Base-by-base conservation (phyloP, 2,113 vertebrate genomes). In the Oncorhynchus clarkii region DNA sequence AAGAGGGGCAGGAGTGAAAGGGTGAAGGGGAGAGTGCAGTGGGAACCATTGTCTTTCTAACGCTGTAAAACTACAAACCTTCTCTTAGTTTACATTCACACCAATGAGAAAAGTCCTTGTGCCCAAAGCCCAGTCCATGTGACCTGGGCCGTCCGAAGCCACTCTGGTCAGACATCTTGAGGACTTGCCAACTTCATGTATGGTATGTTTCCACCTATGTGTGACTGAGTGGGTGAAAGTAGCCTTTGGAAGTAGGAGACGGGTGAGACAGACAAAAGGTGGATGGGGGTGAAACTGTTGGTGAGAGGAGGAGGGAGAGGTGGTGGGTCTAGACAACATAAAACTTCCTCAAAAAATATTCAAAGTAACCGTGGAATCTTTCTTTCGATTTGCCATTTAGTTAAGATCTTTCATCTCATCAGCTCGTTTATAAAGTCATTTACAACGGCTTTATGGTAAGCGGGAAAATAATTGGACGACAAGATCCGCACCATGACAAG, bases 81-180 rank as follows among this genome's bases (percentile, higher is more conserved):
- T 45, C 75, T 57, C 70, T 62, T 80, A 79, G 68, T 88, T 84
- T 82, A 84, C 72, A 60, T 75, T 75, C 34, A 74, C 81, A 81
- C 81, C 84, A 81, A 82, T 51, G 39, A 49, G 49, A 64, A 69
- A 80, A 1, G 75, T 80, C 39, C 9, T 45, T 45, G 39, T 45
- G 39, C 39, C 39, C 8, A 45, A 45, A 45, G 39, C 39, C 39
- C 39, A 45, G 39, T 45, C 68, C 75, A 67, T 71, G 60, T 80
- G 73, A 75, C 76, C 71, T 12, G 60, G 67, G 71, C 77, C 82
- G 77, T 73, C 59, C 60, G 77, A 77, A 67, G 74, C 81, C 80
- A 60, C 73, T 79, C 77, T 59, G 34, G 4, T 76, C 60, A 78
- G 48, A 78, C 72, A 76, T 75, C 81, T 81, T 64, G 9, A 62